These are phyloP conservation scores for Benitochromis conjunctus DNA, from an alignment of 2,113 vertebrate genomes.

Conservation along the genomic window DNA sequence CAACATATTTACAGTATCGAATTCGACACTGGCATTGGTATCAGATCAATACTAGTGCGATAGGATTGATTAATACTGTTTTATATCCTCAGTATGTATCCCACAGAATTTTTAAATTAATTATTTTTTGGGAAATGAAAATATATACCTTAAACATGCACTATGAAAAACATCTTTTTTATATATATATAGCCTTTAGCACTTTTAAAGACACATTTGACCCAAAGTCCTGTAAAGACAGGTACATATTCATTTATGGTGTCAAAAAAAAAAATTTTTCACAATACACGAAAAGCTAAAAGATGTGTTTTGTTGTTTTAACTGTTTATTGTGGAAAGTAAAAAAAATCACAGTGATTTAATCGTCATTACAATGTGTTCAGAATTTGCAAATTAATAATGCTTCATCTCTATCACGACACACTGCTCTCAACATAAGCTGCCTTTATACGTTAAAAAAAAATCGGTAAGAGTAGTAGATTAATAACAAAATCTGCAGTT, in stretches of 20 bases:
- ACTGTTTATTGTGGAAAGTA: background rate
- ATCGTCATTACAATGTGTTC: background rate
- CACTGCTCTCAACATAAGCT: background rate
- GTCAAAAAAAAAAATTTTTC: background rate
- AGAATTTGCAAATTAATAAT: background rate
- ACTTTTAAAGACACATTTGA: background rate
- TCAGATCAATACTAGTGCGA: background rate
- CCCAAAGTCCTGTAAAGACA: background rate
- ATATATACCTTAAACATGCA: background rate
- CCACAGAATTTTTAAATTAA: rapidly evolving
- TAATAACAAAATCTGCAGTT: background rate
- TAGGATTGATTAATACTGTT: background rate
- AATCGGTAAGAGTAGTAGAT: background rate
- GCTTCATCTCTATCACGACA: background rate
- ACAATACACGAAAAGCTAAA: background rate
- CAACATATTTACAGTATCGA: background rate
- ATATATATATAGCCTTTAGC: background rate
- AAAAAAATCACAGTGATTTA: background rate
- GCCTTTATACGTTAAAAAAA: background rate
- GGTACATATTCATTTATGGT: background rate
- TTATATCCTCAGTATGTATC: background rate
- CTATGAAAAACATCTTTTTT: background rate
- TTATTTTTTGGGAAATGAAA: background rate
- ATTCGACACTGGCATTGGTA: rapidly evolving
- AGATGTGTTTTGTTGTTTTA: background rate